Evolutionary conservation across 1,140 invertebrate species (phyloP).

Genomic region (Pseudomyrmex cubaensis): DNA sequence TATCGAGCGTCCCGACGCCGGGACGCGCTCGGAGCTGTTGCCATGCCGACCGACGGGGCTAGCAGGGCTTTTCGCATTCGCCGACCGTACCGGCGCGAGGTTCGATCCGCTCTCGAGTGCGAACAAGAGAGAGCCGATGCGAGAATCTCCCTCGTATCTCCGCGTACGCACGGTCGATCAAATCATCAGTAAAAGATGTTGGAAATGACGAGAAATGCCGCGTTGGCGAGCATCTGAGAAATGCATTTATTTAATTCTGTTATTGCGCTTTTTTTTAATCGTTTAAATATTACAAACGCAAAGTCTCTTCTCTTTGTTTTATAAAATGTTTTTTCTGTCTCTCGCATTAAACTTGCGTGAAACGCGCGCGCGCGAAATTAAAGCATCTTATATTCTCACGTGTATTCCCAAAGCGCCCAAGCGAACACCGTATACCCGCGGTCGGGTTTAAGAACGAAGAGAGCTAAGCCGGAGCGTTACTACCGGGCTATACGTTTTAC

Average conservation of each 20-base stretch:
- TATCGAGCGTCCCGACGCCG: constrained; percentile 84
- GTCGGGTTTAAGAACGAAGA: constrained; percentile 3
- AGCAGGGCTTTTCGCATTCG: constrained; percentile 81
- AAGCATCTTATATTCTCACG: not conserved
- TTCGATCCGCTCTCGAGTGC: constrained; percentile 58
- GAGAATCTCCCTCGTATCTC: too few relatives aligned
- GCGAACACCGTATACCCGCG: constrained; percentile 9
- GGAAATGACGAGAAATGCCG: not conserved
- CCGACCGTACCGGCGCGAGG: constrained; percentile 55
- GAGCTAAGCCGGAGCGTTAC: constrained; percentile 11
- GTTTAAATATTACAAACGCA: too few relatives aligned
- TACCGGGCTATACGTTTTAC: constrained; percentile 4
- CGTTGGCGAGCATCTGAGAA: too few relatives aligned
- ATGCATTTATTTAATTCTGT: too few relatives aligned
- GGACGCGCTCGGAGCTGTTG: constrained; percentile 84
- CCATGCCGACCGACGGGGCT: constrained; percentile 84
- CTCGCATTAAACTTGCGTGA: not conserved
- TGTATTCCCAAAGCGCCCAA: not conserved
- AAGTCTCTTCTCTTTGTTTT: not conserved
- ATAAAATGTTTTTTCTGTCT: not conserved
- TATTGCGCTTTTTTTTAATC: too few relatives aligned
- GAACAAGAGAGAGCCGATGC: constrained; percentile 58
- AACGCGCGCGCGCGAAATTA: not conserved
- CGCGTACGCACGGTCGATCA: not conserved
- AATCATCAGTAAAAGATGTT: not conserved